phyloP scores from a whole-genome alignment of 1,140 invertebrate species.

The Patella vulgata region DNA sequence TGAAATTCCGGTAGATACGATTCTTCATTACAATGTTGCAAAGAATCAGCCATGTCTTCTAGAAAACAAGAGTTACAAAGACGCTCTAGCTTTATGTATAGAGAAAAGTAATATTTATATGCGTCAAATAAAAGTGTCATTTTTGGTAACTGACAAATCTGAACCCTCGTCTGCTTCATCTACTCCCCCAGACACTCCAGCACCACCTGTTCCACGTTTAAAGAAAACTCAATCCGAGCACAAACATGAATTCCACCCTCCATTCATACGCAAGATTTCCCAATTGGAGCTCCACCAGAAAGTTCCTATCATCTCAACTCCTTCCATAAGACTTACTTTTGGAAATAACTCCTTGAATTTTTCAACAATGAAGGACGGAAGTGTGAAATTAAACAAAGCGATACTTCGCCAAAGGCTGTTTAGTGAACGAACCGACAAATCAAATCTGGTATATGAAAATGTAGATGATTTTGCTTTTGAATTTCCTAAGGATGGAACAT shows the following conservation, averaged over 20 bases:
- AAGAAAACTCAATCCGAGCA: neutral
- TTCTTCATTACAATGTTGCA: constrained; percentile 34
- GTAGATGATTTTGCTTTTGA: too few relatives aligned
- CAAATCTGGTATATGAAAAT: too few relatives aligned
- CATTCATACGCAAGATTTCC: neutral
- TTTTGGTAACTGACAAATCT: neutral
- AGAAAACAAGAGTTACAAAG: constrained; percentile 23
- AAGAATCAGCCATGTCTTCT: constrained; percentile 25
- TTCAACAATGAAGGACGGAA: too few relatives aligned
- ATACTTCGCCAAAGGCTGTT: too few relatives aligned
- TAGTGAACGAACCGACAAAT: too few relatives aligned
- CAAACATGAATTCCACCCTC: neutral
- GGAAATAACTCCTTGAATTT: too few relatives aligned
- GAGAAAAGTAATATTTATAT: constrained; percentile 39
- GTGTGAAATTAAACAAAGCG: too few relatives aligned
- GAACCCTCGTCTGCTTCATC: neutral
- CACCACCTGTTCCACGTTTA: constrained; percentile 1
- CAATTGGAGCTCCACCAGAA: neutral
- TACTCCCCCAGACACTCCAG: constrained; percentile 2
- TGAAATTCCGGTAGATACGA: constrained; percentile 37
- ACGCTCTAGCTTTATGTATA: constrained; percentile 31
- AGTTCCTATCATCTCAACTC: neutral
- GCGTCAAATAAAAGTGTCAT: constrained; percentile 41
- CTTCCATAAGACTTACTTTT: too few relatives aligned
- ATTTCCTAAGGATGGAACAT: too few relatives aligned